Conservation (phyloP, 2,113 vertebrate species). For the Eubucco bourcierii region DNA sequence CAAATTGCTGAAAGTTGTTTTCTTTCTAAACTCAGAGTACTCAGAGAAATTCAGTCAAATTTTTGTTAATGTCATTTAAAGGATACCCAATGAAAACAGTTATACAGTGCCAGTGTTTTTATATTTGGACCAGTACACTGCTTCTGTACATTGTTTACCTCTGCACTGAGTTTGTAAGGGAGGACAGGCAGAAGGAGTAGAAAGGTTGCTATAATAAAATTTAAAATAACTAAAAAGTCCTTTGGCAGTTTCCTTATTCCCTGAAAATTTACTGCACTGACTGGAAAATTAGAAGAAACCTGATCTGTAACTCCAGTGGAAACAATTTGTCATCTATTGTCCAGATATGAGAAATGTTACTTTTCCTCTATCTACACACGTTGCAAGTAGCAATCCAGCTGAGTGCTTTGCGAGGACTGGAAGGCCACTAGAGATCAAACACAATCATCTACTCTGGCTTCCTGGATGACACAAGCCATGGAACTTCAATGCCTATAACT, state of each 20-base stretch:
- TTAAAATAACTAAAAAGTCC: neutral
- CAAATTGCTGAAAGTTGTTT: slow-evolving; percentile 65
- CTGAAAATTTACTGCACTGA: slow-evolving; percentile 31
- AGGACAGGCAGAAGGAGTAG: neutral
- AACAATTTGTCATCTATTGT: slow-evolving; percentile 57
- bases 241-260: slow-evolving; percentile 9
- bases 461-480: slow-evolving; percentile 22
- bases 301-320: slow-evolving; percentile 35
- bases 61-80: slow-evolving; percentile 45
- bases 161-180: neutral
- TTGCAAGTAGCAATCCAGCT: slow-evolving; percentile 4
- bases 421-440: slow-evolving; percentile 17
- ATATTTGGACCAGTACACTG: neutral
- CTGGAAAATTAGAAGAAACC: slow-evolving; percentile 34
- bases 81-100: slow-evolving; percentile 8
- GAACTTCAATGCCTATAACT: slow-evolving; percentile 46
- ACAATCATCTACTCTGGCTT: neutral
- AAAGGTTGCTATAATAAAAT: slow-evolving; percentile 23
- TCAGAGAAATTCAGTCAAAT: slow-evolving; percentile 36
- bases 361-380: slow-evolving; percentile 8
- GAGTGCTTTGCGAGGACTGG: neutral
- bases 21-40: slow-evolving; percentile 43
- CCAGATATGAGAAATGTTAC: slow-evolving; percentile 27
- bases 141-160: neutral
- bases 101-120: neutral